Base-by-base conservation (phyloP, 2,888 invertebrate genomes). In the Microctonus brassicae region DNA sequence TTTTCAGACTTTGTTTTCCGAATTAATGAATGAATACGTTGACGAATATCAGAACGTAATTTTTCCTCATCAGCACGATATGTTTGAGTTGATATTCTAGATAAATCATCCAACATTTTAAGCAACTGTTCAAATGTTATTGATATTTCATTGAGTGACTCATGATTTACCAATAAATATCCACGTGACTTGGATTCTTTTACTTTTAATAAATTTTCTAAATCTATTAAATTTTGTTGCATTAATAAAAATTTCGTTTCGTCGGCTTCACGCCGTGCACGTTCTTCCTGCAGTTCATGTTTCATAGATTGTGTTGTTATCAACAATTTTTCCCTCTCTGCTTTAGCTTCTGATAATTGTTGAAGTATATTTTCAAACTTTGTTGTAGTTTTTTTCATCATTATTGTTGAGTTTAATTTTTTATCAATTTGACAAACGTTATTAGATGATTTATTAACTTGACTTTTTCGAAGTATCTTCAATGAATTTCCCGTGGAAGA, bases 1-100 rank as follows among this genome's bases (percentile, higher is more conserved):
- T 81, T 85, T 66, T 86, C 86, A 0, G 87, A 87, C 65, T 86
- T 86, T 3, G 86, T 85, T 64, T 86, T 82, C 0, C 86, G 78
- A n/a, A 87, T 82, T 2, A 86, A 75, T 10, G 78, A 79, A 0
- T 78, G 79, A 9, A 87, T 75, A 10, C 76, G 77, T 22, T 77
- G 75, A 52, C 77, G 81, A 52, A 86, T 81, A 6, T 82, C 80
- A n/a, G 33, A n/a, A 39, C 7, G 26, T 1, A 47, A 29, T 20
- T 60, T 36, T 11, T 52, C 26, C 0, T 36, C 39, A 17, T 34
- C 52, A 33, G 70, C n/a, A n/a, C 39, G 13, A 58, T n/a, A 24
- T 20, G 34, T 61, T 10, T 61, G 47, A 4, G 29, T 63, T 7
- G 75, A 66, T 58, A 74, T 77, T 17, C 65, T 75, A 20, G 79